phyloP scores from a whole-genome alignment of 2,797 vertebrate genomes.

The Neosilurus hyrtlii region DNA sequence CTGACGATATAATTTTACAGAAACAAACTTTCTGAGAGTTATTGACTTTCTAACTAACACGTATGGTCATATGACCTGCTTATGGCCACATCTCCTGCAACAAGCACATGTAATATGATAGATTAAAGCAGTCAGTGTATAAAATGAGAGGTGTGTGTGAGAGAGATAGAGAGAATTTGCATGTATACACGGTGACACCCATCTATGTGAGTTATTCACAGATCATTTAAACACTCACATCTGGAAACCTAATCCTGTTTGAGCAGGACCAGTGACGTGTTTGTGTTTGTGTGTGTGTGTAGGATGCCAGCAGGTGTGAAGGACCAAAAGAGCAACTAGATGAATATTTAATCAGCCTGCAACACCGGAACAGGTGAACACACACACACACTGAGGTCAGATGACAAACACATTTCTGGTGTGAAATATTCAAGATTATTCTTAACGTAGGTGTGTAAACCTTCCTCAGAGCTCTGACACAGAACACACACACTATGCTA shows the following conservation, averaged over 20 bases:
- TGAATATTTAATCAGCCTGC: conserved; percentile 91
- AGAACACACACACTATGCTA: no score
- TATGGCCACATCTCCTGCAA: neutral
- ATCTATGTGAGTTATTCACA: neutral
- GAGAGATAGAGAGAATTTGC: no score
- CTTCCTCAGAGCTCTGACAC: no score
- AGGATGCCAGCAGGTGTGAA: conserved; percentile 65
- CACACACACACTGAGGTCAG: conserved; percentile 51
- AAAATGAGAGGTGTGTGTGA: neutral
- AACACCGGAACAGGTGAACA: conserved; percentile 94
- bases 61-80: neutral
- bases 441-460: no score
- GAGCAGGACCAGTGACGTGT: neutral
- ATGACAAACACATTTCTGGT: neutral
- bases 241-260: neutral
- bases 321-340: conserved; percentile 83
- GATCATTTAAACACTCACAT: neutral
- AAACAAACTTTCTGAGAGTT: neutral
- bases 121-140: neutral
- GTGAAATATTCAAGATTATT: neutral
- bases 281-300: conserved; percentile 43
- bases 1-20: neutral
- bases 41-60: no score
- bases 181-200: neutral
- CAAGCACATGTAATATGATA: neutral